Evolutionary conservation across 2,797 vertebrate genomes (phyloP).

Genomic region (Microctenopoma steveboyesi): DNA sequence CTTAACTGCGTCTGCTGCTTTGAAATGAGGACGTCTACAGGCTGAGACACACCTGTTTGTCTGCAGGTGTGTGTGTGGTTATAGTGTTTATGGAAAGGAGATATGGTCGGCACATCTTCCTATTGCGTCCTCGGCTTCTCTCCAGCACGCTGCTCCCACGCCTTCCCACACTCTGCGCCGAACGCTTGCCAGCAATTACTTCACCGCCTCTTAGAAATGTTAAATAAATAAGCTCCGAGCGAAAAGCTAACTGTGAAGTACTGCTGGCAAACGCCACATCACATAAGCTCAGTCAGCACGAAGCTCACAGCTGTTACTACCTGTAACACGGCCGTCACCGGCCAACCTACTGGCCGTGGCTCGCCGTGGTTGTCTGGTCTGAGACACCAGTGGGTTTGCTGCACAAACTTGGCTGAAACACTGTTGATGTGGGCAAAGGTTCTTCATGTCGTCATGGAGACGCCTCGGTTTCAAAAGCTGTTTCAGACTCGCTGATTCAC

Average conservation of each 20-base stretch:
- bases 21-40: not conserved
- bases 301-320: not conserved
- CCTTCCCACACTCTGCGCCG: constrained; percentile 5
- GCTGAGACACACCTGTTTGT: constrained; percentile 5
- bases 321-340: not conserved
- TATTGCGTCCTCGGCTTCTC: not conserved
- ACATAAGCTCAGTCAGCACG: constrained; percentile 8
- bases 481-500: constrained; percentile 36
- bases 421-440: constrained; percentile 50
- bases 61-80: not conserved
- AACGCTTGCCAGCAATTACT: constrained; percentile 46
- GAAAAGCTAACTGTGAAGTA: constrained; percentile 8
- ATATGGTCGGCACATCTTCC: not conserved
- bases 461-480: constrained; percentile 37
- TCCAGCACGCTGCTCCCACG: not conserved
- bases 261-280: constrained; percentile 14
- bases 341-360: not conserved
- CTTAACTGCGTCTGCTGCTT: no score
- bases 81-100: no score
- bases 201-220: constrained; percentile 39
- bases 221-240: constrained; percentile 8
- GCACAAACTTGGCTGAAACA: constrained; percentile 2
- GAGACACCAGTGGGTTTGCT: not conserved
- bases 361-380: not conserved
- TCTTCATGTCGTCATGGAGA: constrained; percentile 47